Evolutionary conservation across 1,140 invertebrate genomes (phyloP), one percentile per base, ranked within the genome.

Genomic region (Ceratina japonica): DNA sequence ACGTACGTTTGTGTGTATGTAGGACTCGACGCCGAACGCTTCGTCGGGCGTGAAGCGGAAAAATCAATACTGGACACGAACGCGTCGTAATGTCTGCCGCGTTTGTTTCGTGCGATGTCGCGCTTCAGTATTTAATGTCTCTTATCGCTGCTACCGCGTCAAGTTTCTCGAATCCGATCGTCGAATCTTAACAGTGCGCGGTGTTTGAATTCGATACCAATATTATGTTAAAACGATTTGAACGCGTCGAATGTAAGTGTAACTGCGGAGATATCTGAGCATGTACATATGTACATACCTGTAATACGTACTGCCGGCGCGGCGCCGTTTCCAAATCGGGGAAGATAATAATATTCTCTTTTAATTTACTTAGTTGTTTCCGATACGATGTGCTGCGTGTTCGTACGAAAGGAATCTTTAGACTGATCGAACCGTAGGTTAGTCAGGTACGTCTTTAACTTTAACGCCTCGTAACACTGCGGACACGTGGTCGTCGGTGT

Each of bases 1-100:
- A 31, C 5, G 10, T 44, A 10, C 37, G 37, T 44, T 44, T 44
- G 37, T 44, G 10, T 44, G 37, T 44, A 44, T 44, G 37, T 44
- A 44, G 37, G 37, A 44, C 37, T 44, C 37, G 37, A 44, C 10
- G 37, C 37, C 37, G 37, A 44, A 44, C 37, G 5, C 37, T 44
- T 59, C 56, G 4, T 22, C 56, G 56, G 15, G 52, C 20, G 18
- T 18, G 22, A n/a, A n/a, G 56, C 18, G 3, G 1, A 7, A 59
- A 59, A 20, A 54, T 51, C 24, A 7, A 31, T 18, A 58, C 37
- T 37, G 51, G 0, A 20, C 24, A 56, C 79, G 72, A 16, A 72
- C 37, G 49, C 58, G 62, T 75, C 79, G 52, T 49, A 27, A 81
- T 81, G 74, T 73, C 65, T 52, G 59, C 22, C 56, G 72, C 49